These are phyloP conservation scores for Heptranchias perlo DNA, from an alignment of 2,113 vertebrate species.

Conservation along the genomic window DNA sequence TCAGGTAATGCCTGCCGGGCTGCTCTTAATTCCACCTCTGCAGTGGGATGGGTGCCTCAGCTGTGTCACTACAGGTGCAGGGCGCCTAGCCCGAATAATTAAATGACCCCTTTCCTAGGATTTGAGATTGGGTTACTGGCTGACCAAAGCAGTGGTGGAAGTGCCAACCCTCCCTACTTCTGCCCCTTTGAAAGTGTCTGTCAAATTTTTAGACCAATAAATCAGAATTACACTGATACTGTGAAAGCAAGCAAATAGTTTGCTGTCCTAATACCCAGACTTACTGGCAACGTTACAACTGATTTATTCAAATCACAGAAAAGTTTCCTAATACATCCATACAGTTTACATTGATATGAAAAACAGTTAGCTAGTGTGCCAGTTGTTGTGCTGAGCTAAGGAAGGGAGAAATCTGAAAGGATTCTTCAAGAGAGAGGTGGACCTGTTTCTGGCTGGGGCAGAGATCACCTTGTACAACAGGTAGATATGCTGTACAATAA, in stretches of 20 bases:
- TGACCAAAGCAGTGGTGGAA: neutral
- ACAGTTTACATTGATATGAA: neutral
- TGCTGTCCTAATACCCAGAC: neutral
- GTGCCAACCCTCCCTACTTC: neutral
- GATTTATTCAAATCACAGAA: neutral
- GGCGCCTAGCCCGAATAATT: neutral
- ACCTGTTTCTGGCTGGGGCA: neutral
- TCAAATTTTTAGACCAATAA: neutral
- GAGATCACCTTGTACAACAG: neutral
- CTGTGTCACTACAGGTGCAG: neutral
- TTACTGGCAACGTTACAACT: neutral
- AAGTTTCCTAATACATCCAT: neutral
- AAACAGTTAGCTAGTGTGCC: neutral
- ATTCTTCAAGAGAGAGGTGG: neutral
- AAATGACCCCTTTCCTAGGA: neutral
- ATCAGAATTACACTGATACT: neutral
- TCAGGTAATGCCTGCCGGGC: neutral
- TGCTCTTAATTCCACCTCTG: neutral
- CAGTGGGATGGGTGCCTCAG: neutral
- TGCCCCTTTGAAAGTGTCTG: neutral
- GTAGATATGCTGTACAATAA: neutral
- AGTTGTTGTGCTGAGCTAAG: neutral
- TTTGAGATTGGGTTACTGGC: neutral
- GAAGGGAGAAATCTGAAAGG: neutral
- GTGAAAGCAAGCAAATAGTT: neutral